Evolutionary conservation across 2,113 vertebrate species (phyloP).

Genomic region (Tupaia chinensis): DNA sequence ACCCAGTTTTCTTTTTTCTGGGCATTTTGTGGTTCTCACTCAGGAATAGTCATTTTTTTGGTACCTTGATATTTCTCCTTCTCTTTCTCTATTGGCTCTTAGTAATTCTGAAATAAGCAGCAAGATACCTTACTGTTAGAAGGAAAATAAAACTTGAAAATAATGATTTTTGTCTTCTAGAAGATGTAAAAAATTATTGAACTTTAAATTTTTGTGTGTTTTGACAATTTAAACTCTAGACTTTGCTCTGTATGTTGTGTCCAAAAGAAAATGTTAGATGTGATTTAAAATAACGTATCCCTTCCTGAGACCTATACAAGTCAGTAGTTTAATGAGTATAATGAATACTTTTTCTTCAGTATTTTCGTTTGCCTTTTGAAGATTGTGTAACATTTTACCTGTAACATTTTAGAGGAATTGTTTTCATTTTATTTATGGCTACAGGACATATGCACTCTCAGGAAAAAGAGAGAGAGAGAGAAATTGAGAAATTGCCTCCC

Average conservation of each 20-base stretch:
- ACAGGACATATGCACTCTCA: no score
- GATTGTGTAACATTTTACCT: background rate
- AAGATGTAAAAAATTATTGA: background rate
- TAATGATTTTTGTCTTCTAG: background rate
- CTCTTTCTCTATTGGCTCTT: conserved; percentile 36
- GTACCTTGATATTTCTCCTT: conserved; percentile 10
- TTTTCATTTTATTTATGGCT: no score
- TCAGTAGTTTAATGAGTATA: background rate
- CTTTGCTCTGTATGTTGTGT: background rate
- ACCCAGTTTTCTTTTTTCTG: background rate
- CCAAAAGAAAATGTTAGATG: conserved; percentile 39
- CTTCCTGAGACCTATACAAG: background rate
- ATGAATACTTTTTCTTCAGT: conserved; percentile 25
- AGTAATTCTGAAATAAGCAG: background rate
- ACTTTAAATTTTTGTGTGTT: conserved; percentile 6
- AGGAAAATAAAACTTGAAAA: conserved; percentile 13
- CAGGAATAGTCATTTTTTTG: background rate
- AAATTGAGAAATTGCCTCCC: no score
- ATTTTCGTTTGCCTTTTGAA: conserved; percentile 38
- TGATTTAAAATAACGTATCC: conserved; percentile 7
- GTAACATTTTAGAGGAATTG: conserved; percentile 6
- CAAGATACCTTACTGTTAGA: background rate
- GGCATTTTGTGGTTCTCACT: background rate
- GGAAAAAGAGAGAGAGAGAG: no score
- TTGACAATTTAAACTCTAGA: conserved; percentile 17